Conservation (phyloP, 2,797 vertebrate genomes). For the Centropyge bicolor region DNA sequence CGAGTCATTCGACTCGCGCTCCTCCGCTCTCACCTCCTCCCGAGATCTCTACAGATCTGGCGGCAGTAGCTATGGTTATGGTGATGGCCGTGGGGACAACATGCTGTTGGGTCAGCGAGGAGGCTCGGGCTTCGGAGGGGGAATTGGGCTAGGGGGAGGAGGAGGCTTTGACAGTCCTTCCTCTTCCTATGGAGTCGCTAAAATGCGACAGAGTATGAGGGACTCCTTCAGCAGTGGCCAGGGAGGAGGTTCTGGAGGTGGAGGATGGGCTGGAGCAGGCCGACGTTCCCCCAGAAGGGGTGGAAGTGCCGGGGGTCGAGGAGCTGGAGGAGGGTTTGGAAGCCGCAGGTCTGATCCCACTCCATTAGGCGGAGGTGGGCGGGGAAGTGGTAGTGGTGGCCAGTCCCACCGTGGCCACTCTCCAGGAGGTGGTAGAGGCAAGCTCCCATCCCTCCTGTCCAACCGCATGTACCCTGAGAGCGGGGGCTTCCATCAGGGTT, state of each 20-base stretch:
- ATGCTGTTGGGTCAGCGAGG: slow-evolving; percentile 87
- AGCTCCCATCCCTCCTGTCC: slow-evolving; percentile 94
- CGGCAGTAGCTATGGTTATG: slow-evolving; percentile 89
- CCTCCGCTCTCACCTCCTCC: slow-evolving; percentile 88
- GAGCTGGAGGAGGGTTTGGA: slow-evolving; percentile 82
- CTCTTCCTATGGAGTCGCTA: slow-evolving; percentile 87
- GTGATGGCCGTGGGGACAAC: slow-evolving; percentile 88
- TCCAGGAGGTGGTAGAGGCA: slow-evolving; percentile 89
- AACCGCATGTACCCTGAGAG: slow-evolving; percentile 93
- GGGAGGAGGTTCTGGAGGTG: slow-evolving; percentile 82
- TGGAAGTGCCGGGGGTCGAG: slow-evolving; percentile 81
- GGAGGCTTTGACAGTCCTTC: slow-evolving; percentile 85
- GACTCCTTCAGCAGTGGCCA: slow-evolving; percentile 86
- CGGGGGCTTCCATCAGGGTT: slow-evolving; percentile 88
- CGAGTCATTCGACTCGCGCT: slow-evolving; percentile 92
- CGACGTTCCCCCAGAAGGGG: slow-evolving; percentile 87
- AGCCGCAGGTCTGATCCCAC: slow-evolving; percentile 87
- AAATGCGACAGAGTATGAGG: slow-evolving; percentile 87
- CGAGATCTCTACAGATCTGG: slow-evolving; percentile 93
- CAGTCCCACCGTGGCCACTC: slow-evolving; percentile 83
- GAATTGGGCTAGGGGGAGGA: slow-evolving; percentile 84
- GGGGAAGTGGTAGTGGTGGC: slow-evolving; percentile 81
- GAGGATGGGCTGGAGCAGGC: slow-evolving; percentile 86
- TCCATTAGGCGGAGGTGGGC: slow-evolving; percentile 84
- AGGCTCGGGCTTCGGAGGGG: slow-evolving; percentile 85